phyloP scores from a whole-genome alignment of 1,140 invertebrate genomes.

The Lepidostoma basale region DNA sequence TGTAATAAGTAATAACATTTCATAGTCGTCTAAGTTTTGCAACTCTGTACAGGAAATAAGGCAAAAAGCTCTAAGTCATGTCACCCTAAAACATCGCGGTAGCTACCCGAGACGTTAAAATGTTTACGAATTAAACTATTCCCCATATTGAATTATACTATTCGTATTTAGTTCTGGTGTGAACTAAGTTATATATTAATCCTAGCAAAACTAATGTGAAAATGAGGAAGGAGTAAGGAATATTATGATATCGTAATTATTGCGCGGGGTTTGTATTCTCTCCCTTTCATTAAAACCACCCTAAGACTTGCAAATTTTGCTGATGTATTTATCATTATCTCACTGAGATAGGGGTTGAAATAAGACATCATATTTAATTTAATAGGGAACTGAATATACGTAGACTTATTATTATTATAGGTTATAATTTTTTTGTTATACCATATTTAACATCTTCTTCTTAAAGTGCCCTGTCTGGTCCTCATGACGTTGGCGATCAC shows the following conservation, averaged over 20 bases:
- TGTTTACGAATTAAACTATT: slow-evolving; percentile 28
- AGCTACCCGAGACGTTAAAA: not conserved
- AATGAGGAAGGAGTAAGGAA: not conserved
- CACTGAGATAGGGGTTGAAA: too few species aligned
- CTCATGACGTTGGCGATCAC: too few species aligned
- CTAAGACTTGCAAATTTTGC: not conserved
- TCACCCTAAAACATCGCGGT: not conserved
- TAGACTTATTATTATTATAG: too few species aligned
- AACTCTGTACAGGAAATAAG: not conserved
- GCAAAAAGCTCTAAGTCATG: slow-evolving; percentile 3
- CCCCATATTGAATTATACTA: slow-evolving; percentile 31
- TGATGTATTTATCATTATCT: slow-evolving; percentile 1
- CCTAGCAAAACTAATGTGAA: not conserved
- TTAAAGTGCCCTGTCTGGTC: too few species aligned
- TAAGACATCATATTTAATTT: too few species aligned
- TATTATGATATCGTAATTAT: not conserved
- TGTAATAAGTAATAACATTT: too few species aligned
- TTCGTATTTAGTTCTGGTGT: slow-evolving; percentile 23
- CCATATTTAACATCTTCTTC: too few species aligned
- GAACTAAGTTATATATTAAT: slow-evolving; percentile 18
- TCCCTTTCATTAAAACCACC: not conserved
- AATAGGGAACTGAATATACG: too few species aligned
- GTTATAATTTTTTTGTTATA: too few species aligned
- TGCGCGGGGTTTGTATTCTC: not conserved
- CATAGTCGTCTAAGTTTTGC: too few species aligned